Conservation (phyloP, 2,113 vertebrate genomes). For the Sturnus vulgaris region DNA sequence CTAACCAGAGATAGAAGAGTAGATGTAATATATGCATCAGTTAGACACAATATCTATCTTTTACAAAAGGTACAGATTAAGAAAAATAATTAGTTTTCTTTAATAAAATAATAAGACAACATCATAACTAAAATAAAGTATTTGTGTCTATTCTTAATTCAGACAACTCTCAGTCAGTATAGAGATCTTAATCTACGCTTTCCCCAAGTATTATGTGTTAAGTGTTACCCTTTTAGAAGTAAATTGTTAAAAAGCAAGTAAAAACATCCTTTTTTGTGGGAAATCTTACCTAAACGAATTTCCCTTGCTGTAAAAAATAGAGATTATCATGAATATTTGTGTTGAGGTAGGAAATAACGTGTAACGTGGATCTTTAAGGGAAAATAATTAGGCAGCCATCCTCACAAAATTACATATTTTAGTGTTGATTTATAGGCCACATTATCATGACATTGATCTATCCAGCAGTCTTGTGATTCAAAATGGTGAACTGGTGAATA, state of each 20-base stretch:
- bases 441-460: background rate
- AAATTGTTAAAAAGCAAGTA: background rate
- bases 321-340: background rate
- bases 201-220: background rate
- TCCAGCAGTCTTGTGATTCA: background rate
- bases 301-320: background rate
- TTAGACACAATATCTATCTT: background rate
- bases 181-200: background rate
- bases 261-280: background rate
- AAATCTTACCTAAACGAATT: background rate
- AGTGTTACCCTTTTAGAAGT: background rate
- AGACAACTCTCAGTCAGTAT: background rate
- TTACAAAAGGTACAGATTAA: background rate
- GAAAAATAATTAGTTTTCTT: background rate
- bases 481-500: background rate
- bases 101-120: background rate
- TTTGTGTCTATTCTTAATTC: background rate
- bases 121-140: background rate
- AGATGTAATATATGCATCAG: background rate
- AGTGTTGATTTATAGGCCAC: background rate
- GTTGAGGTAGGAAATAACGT: background rate
- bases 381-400: background rate
- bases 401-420: background rate
- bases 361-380: background rate
- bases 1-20: background rate